Base-by-base conservation (phyloP, 2,113 vertebrate species). In the Tylochromis polylepis region DNA sequence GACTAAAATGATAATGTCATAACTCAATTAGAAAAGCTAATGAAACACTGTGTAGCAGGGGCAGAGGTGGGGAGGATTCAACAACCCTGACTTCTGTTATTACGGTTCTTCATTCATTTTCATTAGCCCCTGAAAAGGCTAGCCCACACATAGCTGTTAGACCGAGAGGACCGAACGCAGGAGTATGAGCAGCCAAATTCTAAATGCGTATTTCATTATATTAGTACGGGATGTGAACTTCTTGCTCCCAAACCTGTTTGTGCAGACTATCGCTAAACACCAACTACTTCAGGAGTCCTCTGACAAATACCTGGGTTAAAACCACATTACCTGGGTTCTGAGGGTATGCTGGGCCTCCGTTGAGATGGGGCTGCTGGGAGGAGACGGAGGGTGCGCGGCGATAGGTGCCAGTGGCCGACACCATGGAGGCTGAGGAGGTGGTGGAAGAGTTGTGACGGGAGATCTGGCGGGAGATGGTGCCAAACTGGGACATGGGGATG, bases 391-490 rank as follows among this genome's bases (percentile, higher is more conserved):
- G 98, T 43, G 98, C 98, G 49, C 99, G 98, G 95, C 99, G 98
- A 97, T 99, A 99, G 89, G 98, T 98, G 95, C 97, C 98, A 34
- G 98, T 99, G 95, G 99, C 98, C 89, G 98, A 98, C 96, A 97
- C 98, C 96, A 98, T 99, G 95, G 99, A 99, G 94, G 98, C 95
- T 55, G 98, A 98, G 92, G 95, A 96, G 85, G 99, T 98, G 96
- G 98, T 97, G 91, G 97, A 96, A 88, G 98, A 99, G 96, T 98
- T 99, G 97, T 99, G 98, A 87, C 99, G 97, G 9, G 98, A 99
- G 91, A 99, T 98, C 96, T 99, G 99, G 94, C 99, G 98, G 93
- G 98, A 99, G 96, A 99, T 99, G 92, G 99, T 99, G 96, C 98
- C 98, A 89, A 99, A 99, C 97, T 99, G 99, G 93, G 99, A 99